Conservation (phyloP, 1,140 invertebrate genomes). For the Muscidifurax raptorellus region DNA sequence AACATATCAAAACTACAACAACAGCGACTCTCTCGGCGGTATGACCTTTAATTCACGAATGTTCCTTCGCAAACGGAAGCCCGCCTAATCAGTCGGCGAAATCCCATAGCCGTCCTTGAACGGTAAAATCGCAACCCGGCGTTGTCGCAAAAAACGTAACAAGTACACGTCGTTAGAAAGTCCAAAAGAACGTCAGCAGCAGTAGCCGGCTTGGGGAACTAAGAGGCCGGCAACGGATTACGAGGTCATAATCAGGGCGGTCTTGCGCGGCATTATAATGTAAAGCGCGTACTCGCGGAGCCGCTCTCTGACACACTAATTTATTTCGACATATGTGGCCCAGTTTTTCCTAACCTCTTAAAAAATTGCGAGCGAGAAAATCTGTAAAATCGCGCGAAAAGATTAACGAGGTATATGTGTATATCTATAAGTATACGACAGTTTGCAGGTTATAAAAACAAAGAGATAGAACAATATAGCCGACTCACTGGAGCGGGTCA, state of each 20-base stretch:
- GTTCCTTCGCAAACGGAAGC: too few species aligned
- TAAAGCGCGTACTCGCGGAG: background rate
- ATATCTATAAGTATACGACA: too few species aligned
- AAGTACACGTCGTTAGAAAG: background rate
- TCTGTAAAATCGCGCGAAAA: background rate
- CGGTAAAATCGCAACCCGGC: background rate
- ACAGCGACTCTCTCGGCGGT: background rate
- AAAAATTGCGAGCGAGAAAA: background rate
- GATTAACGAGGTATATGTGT: background rate
- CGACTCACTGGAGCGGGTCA: constrained; percentile 62
- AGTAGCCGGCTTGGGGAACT: too few species aligned
- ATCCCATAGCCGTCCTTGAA: background rate
- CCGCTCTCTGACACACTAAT: constrained; percentile 20
- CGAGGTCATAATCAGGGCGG: constrained; percentile 12
- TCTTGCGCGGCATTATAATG: background rate
- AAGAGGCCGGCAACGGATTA: background rate
- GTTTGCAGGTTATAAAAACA: background rate
- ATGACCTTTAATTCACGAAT: background rate
- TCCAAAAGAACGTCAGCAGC: too few species aligned
- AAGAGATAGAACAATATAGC: background rate
- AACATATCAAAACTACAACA: background rate
- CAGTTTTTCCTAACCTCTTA: constrained; percentile 33
- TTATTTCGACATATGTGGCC: constrained; percentile 19
- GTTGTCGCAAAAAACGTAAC: background rate
- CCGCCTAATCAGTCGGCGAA: background rate